These are phyloP conservation scores for Hypomecis punctinalis DNA, from an alignment of 2,888 invertebrate genomes.

Conservation along the genomic window DNA sequence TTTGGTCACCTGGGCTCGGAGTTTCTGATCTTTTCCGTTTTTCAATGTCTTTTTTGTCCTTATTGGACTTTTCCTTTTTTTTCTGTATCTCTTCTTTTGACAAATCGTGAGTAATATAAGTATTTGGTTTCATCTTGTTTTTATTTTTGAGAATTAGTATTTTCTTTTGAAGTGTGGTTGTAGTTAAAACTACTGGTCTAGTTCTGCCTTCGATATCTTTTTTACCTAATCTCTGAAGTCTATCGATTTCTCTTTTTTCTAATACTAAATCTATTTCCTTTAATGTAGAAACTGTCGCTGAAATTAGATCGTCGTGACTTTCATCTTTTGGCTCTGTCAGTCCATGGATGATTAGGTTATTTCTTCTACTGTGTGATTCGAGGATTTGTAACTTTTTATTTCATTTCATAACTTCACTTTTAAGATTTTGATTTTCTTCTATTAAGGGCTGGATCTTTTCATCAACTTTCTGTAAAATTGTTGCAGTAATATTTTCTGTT, in stretches of 20 bases:
- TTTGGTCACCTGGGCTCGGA: too few relatives aligned
- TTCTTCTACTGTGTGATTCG: not conserved
- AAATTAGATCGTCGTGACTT: not conserved
- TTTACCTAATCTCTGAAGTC: not conserved
- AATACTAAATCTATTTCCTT: not conserved
- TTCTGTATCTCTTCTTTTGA: not conserved
- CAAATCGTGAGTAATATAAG: not conserved
- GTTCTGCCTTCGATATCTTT: not conserved
- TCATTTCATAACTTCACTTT: not conserved
- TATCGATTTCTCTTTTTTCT: not conserved
- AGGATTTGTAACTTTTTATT: not conserved
- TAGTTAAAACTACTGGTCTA: not conserved
- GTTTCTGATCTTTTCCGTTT: too few relatives aligned
- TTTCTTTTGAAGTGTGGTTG: not conserved
- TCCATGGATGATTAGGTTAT: not conserved
- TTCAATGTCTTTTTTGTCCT: not conserved
- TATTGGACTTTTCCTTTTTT: not conserved
- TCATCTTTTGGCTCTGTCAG: not conserved
- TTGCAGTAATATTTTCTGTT: not conserved
- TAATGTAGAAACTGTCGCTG: not conserved
- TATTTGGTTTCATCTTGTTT: not conserved
- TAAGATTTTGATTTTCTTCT: too few relatives aligned
- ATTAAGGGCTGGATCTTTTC: not conserved
- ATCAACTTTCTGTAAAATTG: not conserved
- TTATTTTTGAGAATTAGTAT: not conserved